Base-by-base conservation (phyloP, 2,797 vertebrate species). In the Eupleurogrammus muticus region DNA sequence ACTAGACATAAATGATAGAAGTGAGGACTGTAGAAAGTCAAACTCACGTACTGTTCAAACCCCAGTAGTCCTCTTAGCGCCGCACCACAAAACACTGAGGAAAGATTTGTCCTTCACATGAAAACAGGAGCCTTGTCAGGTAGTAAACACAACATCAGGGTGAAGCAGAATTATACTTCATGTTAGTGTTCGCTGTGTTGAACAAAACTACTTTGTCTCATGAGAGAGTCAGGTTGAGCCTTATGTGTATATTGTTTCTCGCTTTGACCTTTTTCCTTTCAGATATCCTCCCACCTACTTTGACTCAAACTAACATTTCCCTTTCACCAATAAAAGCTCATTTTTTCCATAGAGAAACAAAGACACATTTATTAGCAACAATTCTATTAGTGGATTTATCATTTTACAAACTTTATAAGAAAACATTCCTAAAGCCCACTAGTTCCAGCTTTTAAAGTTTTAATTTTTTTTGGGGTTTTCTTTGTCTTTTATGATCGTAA, bases 121-220 rank as follows among this genome's bases (percentile, higher is more conserved):
- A 68, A 77, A 72, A 70, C 58, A 28, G 57, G 73, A 78, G 73
- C 46, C 44, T 50, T 70, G 55, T 84, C 64, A 55, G 51, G 57
- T 57, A 35, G 61, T 66, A 60, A 75, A 73, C 49, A 70, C 24
- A 16, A 49, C 4, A 21, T 52, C 50, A 23, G 66, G 48, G 40
- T 61, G 34, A 46, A 62, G 55, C 35, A 38, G 20, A 79, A 61
- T 38, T 19, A 13, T 48, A n/a, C 54, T 28, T 49, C 42, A 24
- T 67, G 28, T 70, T 83, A 11, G 53, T 38, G 13, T 63, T 77
- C 70, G 52, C 54, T 65, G 9, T 60, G 36, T 28, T 40, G 48
- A 54, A 51, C 11, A 19, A 64, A 51, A 46, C 34, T 50, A 1
- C 9, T 66, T 66, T 24, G 23, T 63, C 21, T 52, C 35, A 20